Evolutionary conservation across 2,797 vertebrate genomes (phyloP).

Genomic region (Valencia hispanica): DNA sequence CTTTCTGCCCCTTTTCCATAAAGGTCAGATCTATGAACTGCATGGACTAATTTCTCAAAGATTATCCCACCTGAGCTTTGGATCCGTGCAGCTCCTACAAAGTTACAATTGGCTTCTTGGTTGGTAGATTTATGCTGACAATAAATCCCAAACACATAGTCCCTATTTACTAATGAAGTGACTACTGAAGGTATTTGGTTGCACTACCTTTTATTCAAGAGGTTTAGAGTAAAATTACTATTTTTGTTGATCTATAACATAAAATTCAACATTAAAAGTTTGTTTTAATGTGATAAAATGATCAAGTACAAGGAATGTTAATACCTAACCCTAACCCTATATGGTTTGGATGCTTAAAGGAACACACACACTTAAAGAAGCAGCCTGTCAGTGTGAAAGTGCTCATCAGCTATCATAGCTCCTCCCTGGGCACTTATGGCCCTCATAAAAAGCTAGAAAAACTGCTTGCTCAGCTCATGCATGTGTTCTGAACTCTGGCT

Average conservation of each 20-base stretch:
- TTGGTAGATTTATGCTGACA: neutral
- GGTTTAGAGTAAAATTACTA: too few species aligned
- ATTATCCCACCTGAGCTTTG: neutral
- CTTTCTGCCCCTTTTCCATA: neutral
- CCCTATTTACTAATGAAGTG: neutral
- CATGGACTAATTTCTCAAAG: neutral
- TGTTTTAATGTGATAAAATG: neutral
- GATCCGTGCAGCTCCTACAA: neutral
- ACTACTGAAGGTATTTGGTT: neutral
- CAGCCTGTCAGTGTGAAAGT: constrained; percentile 33
- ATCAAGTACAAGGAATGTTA: neutral
- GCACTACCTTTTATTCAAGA: too few species aligned
- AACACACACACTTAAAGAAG: constrained; percentile 2
- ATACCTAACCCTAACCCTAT: too few species aligned
- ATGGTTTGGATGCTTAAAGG: neutral
- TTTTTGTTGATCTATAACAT: neutral
- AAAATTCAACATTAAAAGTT: neutral
- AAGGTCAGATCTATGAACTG: neutral
- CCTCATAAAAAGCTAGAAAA: constrained; percentile 55
- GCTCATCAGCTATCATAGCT: constrained; percentile 36
- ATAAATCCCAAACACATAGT: neutral
- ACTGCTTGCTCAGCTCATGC: constrained; percentile 62
- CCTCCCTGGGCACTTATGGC: constrained; percentile 38
- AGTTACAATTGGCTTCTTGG: neutral
- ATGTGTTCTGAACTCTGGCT: constrained; percentile 41